Percentiles rank a stretch among this genome's conserved stretches.
Evolutionary conservation across 1,140 invertebrate genomes (phyloP).

Genomic region (Carposina sasakii): DNA sequence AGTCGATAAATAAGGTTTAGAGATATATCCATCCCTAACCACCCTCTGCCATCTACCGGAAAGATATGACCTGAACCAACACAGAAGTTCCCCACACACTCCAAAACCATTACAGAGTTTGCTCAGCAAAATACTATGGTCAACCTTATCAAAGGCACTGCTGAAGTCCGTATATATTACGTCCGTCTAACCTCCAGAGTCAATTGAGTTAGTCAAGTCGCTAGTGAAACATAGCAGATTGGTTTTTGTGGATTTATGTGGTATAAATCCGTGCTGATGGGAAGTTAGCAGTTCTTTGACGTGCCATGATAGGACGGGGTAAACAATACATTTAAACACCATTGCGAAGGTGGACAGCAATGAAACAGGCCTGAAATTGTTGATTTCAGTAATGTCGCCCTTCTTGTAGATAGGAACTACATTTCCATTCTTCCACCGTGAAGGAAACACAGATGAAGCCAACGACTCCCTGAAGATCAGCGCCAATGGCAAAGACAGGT

Average conservation of each 20-base stretch:
- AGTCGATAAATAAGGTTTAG: constrained; percentile 11
- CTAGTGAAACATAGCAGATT: background rate
- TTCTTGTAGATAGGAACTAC: background rate
- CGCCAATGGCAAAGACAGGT: background rate
- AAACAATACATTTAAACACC: background rate
- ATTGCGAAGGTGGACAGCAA: background rate
- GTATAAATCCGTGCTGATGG: background rate
- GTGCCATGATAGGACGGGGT: background rate
- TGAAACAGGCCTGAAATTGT: background rate
- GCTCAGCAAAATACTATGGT: background rate
- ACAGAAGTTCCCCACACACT: background rate
- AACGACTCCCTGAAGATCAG: background rate
- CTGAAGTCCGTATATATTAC: background rate
- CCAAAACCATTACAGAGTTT: background rate
- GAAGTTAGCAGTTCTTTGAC: background rate
- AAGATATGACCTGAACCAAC: background rate
- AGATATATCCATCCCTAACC: constrained; percentile 10
- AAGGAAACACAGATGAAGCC: background rate
- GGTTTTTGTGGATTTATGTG: background rate
- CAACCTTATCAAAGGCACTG: background rate
- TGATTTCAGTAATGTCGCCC: background rate
- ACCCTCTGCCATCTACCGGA: constrained; percentile 1
- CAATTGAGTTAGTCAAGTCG: background rate
- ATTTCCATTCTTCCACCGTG: background rate
- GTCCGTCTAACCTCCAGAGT: background rate